Evolutionary conservation across 2,113 vertebrate genomes (phyloP).

Genomic region (Hypocryptadius cinnamomeus): DNA sequence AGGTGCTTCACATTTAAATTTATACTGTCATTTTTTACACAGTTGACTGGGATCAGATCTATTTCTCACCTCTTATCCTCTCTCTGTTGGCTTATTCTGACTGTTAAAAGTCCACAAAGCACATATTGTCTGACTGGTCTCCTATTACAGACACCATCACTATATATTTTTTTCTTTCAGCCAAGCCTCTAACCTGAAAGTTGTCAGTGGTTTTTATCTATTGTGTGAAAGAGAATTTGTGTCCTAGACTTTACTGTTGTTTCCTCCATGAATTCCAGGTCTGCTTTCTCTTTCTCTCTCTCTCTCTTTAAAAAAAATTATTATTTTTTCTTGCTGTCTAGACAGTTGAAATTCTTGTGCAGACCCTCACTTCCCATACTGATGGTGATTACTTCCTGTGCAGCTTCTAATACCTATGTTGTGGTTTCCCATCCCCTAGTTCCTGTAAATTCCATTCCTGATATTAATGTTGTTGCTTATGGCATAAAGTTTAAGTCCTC

Average conservation of each 20-base stretch:
- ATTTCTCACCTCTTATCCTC: neutral
- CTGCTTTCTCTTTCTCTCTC: neutral
- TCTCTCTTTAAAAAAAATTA: neutral
- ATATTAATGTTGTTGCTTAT: neutral
- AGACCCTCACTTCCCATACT: neutral
- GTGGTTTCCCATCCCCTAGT: neutral
- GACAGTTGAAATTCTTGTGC: constrained; percentile 1
- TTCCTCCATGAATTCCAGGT: neutral
- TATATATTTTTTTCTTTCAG: neutral
- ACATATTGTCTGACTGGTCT: neutral
- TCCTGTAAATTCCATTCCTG: neutral
- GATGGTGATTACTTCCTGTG: neutral
- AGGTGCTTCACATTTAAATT: neutral
- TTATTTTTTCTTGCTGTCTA: constrained; percentile 23
- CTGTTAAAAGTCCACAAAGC: neutral
- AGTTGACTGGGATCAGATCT: neutral
- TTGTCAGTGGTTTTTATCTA: neutral
- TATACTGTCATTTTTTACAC: neutral
- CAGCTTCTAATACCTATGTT: neutral
- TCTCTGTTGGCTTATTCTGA: neutral
- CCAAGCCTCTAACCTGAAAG: neutral
- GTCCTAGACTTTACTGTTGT: neutral
- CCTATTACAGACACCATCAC: neutral
- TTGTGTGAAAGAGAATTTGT: neutral
- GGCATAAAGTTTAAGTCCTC: neutral